Evolutionary conservation across 2,797 vertebrate species (phyloP).

Genomic region (Arremon brunneinucha): DNA sequence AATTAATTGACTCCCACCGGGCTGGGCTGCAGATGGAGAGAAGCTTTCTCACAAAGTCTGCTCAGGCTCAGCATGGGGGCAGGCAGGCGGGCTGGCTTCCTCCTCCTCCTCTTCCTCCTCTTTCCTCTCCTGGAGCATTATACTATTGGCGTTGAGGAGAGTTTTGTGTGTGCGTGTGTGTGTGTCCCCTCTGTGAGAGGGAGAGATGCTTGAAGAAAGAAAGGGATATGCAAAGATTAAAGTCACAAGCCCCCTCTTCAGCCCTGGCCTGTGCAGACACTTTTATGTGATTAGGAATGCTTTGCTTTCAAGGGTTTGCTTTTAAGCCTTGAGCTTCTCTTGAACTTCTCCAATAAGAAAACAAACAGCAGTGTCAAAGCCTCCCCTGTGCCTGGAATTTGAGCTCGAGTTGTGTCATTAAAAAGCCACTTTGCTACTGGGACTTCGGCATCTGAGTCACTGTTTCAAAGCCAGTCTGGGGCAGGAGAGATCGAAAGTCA

Average conservation of each 20-base stretch:
- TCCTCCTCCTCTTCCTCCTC: slow-evolving; percentile 57
- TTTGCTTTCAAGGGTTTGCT: slow-evolving; percentile 76
- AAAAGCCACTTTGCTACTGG: slow-evolving; percentile 53
- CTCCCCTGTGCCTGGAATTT: slow-evolving; percentile 63
- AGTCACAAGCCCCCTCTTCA: slow-evolving; percentile 70
- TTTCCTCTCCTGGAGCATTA: slow-evolving; percentile 61
- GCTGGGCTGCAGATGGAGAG: slow-evolving; percentile 75
- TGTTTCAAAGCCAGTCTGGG: slow-evolving; percentile 65
- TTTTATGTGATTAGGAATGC: slow-evolving; percentile 79
- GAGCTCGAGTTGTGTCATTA: slow-evolving; percentile 60
- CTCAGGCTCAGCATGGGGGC: slow-evolving; percentile 74
- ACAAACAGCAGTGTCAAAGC: slow-evolving; percentile 75
- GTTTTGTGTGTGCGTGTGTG: slow-evolving; percentile 53
- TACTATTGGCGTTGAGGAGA: slow-evolving; percentile 58
- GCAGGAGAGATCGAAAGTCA: slow-evolving; percentile 67
- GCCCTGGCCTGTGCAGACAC: slow-evolving; percentile 66
- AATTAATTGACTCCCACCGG: slow-evolving; percentile 84
- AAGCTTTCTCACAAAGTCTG: slow-evolving; percentile 77
- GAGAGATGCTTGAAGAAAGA: slow-evolving; percentile 69
- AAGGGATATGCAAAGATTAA: slow-evolving; percentile 71
- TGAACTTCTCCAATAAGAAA: slow-evolving; percentile 78
- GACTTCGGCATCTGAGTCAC: slow-evolving; percentile 60
- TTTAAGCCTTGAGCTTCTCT: slow-evolving; percentile 76
- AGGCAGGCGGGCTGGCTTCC: slow-evolving; percentile 50
- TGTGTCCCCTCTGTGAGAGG: slow-evolving; percentile 33